Evolutionary conservation across 2,113 vertebrate species (phyloP).

Genomic region (Coptodon rendalli): DNA sequence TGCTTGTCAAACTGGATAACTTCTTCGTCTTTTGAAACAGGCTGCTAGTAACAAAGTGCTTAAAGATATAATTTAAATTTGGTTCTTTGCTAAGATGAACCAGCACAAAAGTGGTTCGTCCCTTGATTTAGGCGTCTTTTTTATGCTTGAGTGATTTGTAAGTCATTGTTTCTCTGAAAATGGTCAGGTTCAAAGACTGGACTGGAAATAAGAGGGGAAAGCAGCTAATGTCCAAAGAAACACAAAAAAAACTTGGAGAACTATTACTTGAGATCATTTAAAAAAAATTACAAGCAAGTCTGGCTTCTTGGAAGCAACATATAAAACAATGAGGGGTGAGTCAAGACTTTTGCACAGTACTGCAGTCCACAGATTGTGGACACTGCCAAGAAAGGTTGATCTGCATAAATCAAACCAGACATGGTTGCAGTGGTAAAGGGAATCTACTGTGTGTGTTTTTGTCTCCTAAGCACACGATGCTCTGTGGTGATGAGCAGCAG

Average conservation of each 20-base stretch:
- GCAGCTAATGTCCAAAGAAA: not conserved
- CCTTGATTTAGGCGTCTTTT: not conserved
- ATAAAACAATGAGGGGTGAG: not conserved
- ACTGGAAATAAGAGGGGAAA: not conserved
- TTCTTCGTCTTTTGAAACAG: not conserved
- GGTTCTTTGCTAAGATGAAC: not conserved
- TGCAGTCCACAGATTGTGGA: not conserved
- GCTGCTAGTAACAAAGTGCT: not conserved
- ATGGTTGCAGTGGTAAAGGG: not conserved
- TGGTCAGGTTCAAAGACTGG: not conserved
- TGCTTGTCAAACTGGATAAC: not conserved
- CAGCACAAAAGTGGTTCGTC: not conserved
- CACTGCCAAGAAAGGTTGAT: not conserved
- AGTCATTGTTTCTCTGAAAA: not conserved
- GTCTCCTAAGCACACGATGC: not conserved
- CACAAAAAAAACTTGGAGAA: not conserved
- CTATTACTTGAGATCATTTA: not conserved
- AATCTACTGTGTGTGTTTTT: not conserved
- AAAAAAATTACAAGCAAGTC: not conserved
- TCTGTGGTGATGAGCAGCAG: slow-evolving; percentile 35
- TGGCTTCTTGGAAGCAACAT: not conserved
- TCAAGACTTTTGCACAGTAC: not conserved
- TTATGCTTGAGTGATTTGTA: not conserved
- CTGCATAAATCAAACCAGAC: not conserved
- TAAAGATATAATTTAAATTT: not conserved